Evolutionary conservation across 2,113 vertebrate genomes (phyloP), one percentile per base, ranked within the genome.

Genomic region (Oreochromis tanganicae): DNA sequence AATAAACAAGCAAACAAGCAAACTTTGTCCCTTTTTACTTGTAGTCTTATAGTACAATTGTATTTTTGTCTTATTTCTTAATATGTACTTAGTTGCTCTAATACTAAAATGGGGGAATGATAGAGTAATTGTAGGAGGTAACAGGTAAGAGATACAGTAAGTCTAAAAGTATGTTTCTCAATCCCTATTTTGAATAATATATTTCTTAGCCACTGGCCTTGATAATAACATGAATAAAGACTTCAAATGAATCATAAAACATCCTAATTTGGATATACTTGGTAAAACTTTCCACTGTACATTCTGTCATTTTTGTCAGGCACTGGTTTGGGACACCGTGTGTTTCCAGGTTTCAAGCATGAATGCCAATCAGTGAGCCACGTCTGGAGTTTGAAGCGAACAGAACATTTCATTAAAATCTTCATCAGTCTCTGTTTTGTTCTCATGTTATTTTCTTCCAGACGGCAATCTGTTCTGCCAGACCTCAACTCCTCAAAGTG

Each of bases 391-490:
- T 71, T 81, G 21, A 81, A 52, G 11, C 24, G 8, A 32, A 52
- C 50, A 43, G 36, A 81, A 59, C 38, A 32, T 75, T 61, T 88
- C 41, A 85, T 81, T 75, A 41, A 61, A 82, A 50, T 83, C 27
- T 56, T 81, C 29, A 81, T 81, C 52, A 29, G 24, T n/a, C 14
- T 41, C 38, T 56, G 34, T 81, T 88, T 81, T 34, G 46, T 52
- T 52, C 17, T 79, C 19, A 9, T 61, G 32, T 50, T 41, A 21
- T 41, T 55, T 83, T 55, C 73, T 54, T 16, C 27, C 52, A 24
- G 57, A 48, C 24, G 19, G 46, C 50, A 66, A 57, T 80, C 9
- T 79, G 48, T 55, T 52, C 71, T 84, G 36, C 56, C 57, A 66
- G 57, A 32, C 81, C 48, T 46, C 27, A 46, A 19, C 50, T 46